Base-by-base conservation (phyloP, 2,797 vertebrate species). In the Bradypodion ventrale region DNA sequence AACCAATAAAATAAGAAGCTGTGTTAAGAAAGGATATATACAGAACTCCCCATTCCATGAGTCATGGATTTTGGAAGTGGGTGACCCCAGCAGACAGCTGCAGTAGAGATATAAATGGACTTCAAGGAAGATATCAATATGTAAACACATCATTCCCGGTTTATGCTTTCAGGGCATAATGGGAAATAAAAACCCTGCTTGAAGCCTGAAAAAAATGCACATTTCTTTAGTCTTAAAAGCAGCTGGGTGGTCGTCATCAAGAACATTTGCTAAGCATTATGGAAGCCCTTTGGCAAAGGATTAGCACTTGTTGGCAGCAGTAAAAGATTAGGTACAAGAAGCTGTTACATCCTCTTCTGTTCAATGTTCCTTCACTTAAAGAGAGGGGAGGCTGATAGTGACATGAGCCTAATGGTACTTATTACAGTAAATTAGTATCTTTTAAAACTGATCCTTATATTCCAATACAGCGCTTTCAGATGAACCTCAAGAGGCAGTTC, bases 201-300 rank as follows among this genome's bases (percentile, higher is more conserved):
- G 7, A 65, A 80, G 63, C 40, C 42, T 88, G 44, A 80, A 60
- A 79, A n/a, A n/a, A 93, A 77, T 70, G 69, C 27, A 25, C 86
- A 8, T 84, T 91, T 85, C 60, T 89, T 91, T 90, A 25, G 35
- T 89, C 79, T 89, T 70, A 86, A 75, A 65, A 89, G 74, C 1
- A 59, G 7, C 66, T 89, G 90, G 79, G 85, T 92, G 87, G 49
- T 91, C 89, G 75, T 83, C 46, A 3, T 77, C 35, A 46, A 87
- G 73, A 85, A 69, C 87, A 85, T 89, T 92, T 87, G 56, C 86
- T 85, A 89, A 83, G 80, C 27, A 15, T 87, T 90, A 75, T 63
- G 85, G 89, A 83, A 89, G 87, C 79, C 19, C 1, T 42, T 42
- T 89, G 49, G 40, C 23, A 79, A 72, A 84, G 77, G 42, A 89